Evolutionary conservation across 2,113 vertebrate species (phyloP).

Genomic region (Suncus etruscus): DNA sequence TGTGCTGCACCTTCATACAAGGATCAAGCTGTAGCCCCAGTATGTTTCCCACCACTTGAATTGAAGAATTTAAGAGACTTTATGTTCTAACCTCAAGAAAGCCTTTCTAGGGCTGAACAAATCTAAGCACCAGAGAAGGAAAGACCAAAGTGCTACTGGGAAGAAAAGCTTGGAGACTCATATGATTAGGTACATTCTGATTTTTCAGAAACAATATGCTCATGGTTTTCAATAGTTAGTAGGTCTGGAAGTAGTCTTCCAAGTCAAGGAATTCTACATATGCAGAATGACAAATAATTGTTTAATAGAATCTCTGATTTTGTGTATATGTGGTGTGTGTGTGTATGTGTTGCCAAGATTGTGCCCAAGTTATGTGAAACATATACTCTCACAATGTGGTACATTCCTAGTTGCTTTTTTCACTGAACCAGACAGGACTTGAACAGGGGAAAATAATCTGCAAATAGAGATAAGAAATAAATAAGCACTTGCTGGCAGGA

Average conservation of each 20-base stretch:
- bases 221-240: not conserved
- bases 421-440: not conserved
- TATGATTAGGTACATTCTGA: not conserved
- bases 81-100: not conserved
- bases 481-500: conserved; percentile 50
- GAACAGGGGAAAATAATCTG: not conserved
- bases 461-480: conserved; percentile 33
- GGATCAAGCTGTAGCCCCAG: not conserved
- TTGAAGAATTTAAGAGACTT: not conserved
- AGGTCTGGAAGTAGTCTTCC: conserved; percentile 26
- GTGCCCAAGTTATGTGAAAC: too few species aligned
- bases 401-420: too few species aligned
- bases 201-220: not conserved
- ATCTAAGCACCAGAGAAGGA: not conserved
- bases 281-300: not conserved
- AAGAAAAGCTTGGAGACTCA: not conserved
- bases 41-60: not conserved
- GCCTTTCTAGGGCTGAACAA: not conserved
- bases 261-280: conserved; percentile 41
- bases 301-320: conserved; percentile 28
- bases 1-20: not conserved
- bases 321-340: too few species aligned
- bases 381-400: too few species aligned
- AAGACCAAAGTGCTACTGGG: not conserved
- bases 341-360: too few species aligned